A percentile compares a stretch with the other conserved stretches of the same genome.
Conservation (phyloP, 2,888 invertebrate genomes). For the Anoplius nigerrimus region DNA sequence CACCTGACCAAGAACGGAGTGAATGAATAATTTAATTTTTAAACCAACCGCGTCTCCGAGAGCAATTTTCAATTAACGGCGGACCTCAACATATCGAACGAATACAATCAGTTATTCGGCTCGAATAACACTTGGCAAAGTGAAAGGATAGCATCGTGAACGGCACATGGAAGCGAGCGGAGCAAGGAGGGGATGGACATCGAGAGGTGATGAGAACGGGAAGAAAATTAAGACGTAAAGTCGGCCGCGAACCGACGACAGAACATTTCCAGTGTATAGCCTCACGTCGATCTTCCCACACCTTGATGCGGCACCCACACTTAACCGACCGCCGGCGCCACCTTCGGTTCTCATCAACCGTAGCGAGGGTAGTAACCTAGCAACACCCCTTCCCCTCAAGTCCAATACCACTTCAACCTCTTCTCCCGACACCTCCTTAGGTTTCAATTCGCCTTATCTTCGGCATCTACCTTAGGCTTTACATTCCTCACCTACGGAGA, state of each 20-base stretch:
- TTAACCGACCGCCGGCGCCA: constrained; percentile 30
- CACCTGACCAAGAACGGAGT: no score
- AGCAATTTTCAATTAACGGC: not conserved
- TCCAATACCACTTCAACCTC: constrained; percentile 58
- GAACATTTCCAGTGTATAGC: constrained; percentile 40
- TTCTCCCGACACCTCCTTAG: constrained; percentile 61
- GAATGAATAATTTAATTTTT: no score
- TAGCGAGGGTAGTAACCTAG: constrained; percentile 69
- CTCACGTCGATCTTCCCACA: constrained; percentile 22
- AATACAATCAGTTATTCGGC: not conserved
- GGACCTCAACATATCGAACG: constrained; percentile 14
- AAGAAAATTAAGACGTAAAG: constrained; percentile 48
- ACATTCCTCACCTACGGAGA: constrained; percentile 13
- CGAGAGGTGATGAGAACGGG: constrained; percentile 19
- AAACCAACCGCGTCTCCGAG: not conserved
- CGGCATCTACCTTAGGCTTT: constrained; percentile 60
- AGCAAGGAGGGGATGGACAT: not conserved
- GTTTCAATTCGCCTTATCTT: constrained; percentile 71
- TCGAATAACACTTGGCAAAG: constrained; percentile 27
- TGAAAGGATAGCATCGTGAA: constrained; percentile 13
- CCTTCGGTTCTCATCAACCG: constrained; percentile 52
- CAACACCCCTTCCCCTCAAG: constrained; percentile 65
- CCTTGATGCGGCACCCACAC: constrained; percentile 42
- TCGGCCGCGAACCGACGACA: constrained; percentile 26
- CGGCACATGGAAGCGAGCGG: constrained; percentile 10